Evolutionary conservation across 2,797 vertebrate species (phyloP).

Genomic region (Malurus splendens): DNA sequence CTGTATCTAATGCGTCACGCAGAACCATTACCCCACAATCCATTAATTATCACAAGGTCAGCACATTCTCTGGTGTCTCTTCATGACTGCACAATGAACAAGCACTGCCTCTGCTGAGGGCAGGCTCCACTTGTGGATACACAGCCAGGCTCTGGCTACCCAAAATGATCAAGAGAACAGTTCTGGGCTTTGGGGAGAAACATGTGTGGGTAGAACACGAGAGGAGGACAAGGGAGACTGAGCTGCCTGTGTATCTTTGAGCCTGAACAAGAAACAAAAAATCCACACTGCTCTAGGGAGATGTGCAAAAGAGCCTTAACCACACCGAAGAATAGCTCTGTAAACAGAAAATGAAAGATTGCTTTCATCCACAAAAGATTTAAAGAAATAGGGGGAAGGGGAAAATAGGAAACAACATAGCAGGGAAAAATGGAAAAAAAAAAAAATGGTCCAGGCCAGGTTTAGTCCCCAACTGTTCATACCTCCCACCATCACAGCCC

Average conservation of each 20-base stretch:
- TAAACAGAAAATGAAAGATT: neutral
- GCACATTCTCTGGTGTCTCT: slow-evolving; percentile 44
- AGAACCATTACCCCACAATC: slow-evolving; percentile 57
- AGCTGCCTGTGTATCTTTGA: neutral
- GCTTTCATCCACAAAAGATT: neutral
- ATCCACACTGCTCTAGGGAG: neutral
- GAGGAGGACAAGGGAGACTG: neutral
- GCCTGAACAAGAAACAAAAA: neutral
- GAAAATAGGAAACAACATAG: neutral
- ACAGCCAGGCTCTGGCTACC: neutral
- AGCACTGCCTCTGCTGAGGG: neutral
- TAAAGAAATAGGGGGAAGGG: neutral
- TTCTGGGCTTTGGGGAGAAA: neutral
- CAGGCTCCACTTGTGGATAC: neutral
- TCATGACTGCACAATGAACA: slow-evolving; percentile 50
- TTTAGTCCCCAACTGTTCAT: neutral
- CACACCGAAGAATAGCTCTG: neutral
- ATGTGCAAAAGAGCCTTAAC: neutral
- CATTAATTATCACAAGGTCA: slow-evolving; percentile 72
- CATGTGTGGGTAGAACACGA: neutral
- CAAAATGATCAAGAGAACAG: neutral
- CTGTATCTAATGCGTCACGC: slow-evolving; percentile 62
- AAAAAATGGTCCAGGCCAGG: neutral
- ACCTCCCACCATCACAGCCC: neutral
- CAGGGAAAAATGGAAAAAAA: neutral